phyloP scores from a whole-genome alignment of 2,113 vertebrate genomes.

The Oreochromis tanganicae region DNA sequence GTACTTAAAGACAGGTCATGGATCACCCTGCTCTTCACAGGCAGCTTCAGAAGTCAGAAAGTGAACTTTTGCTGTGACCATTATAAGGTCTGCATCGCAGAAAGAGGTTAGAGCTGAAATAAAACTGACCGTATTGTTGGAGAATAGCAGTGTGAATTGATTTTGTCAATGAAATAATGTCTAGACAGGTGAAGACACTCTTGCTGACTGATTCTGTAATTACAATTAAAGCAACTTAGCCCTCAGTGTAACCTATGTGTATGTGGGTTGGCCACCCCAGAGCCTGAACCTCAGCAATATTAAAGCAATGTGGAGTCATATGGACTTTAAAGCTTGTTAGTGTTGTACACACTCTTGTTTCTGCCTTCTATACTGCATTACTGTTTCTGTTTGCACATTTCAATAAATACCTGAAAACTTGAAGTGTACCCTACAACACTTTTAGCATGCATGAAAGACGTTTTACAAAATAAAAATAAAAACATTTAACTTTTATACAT shows the following conservation, averaged over 20 bases:
- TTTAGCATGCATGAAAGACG: background rate
- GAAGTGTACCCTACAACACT: background rate
- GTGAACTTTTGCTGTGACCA: constrained; percentile 37
- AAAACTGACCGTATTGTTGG: constrained; percentile 17
- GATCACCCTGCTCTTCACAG: constrained; percentile 59
- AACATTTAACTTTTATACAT: background rate
- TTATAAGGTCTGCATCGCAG: constrained; percentile 22
- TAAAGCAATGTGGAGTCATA: background rate
- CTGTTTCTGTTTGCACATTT: background rate
- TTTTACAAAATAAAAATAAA: background rate
- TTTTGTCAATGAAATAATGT: constrained; percentile 17
- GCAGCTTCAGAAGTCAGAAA: constrained; percentile 41
- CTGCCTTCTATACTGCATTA: background rate
- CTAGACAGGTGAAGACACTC: constrained; percentile 23
- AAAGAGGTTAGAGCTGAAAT: constrained; percentile 30
- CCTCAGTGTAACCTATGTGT: background rate
- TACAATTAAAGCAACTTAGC: background rate
- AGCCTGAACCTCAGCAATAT: background rate
- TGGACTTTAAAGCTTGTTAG: background rate
- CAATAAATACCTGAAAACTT: background rate
- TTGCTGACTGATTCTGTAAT: background rate
- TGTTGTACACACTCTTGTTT: background rate
- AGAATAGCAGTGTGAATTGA: constrained; percentile 29
- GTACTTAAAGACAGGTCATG: constrained; percentile 68
- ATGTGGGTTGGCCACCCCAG: background rate